These are phyloP conservation scores for Antitype chi DNA, from an alignment of 2,888 invertebrate species.

Conservation along the genomic window DNA sequence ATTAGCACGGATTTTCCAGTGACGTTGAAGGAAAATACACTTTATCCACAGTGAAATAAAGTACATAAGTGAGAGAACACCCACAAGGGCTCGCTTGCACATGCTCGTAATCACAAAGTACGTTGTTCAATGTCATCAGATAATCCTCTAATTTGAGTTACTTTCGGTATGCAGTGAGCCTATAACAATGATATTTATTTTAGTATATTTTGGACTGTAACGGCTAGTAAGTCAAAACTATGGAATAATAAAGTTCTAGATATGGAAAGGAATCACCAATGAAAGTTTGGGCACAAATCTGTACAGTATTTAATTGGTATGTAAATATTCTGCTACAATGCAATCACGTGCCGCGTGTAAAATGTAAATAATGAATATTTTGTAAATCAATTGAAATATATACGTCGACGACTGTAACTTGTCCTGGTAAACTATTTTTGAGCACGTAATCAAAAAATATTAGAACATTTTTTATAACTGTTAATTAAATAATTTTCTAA, in stretches of 20 bases:
- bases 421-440: constrained; percentile 10
- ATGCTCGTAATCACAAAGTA: not conserved
- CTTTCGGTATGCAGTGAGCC: not conserved
- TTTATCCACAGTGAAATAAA: not conserved
- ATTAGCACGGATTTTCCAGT: not conserved
- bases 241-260: constrained; percentile 13
- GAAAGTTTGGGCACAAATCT: constrained; percentile 75
- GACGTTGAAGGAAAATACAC: not conserved
- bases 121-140: constrained; percentile 1
- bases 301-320: constrained; percentile 68
- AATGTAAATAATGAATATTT: constrained; percentile 68
- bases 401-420: constrained; percentile 19
- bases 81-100: not conserved
- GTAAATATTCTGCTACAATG: constrained; percentile 76
- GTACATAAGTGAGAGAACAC: not conserved
- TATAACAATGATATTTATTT: constrained; percentile 24
- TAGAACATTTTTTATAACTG: not conserved
- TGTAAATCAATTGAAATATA: constrained; percentile 45
- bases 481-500: not conserved
- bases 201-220: constrained; percentile 17
- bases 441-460: constrained; percentile 9
- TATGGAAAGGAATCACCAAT: constrained; percentile 25
- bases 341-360: constrained; percentile 47
- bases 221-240: not conserved
- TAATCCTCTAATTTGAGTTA: not conserved